Base-by-base conservation (phyloP, 2,113 vertebrate genomes). In the Eidolon helvum region DNA sequence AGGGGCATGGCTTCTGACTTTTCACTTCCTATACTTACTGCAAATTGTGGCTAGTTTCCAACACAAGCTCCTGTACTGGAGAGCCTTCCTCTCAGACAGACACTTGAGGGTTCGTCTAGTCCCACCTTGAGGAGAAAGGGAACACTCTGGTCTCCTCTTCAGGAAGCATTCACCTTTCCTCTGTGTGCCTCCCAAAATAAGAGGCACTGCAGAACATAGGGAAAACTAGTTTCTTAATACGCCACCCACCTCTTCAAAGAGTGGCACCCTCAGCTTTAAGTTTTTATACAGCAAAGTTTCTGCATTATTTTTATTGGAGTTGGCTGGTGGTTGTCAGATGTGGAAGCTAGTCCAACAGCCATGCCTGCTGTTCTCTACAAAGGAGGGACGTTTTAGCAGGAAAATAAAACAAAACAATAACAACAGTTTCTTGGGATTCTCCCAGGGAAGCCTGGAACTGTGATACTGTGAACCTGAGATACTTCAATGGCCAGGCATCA, bases 331-430 rank as follows among this genome's bases (percentile, higher is more conserved):
- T 35, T 95, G n/a, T 84, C 0, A 71, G 45, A 80, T 43, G 2
- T 63, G 63, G 74, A 92, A 94, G 53, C 40, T 95, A n/a, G 10
- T 94, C 50, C n/a, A 97, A 85, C 94, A 77, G 71, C 43, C 77
- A 77, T 59, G 90, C 83, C 61, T 53, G 43, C 28, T 87, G 55
- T 91, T 96, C 83, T 96, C 87, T 96, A 89, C 69, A 93, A 91
- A 79, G n/a, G 38, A 85, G 53, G 63, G 2, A 0, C 14, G 79
- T 85, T 97, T 92, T 80, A 78, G 91, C 22, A 97, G 79, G 59
- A 92, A 91, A 91, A 48, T 5, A 50, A 40, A 95, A 53, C 10
- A 91, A 96, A 77, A 65, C 5, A 57, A 21, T 63, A 87, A 91
- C 8, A n/a, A 92, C 9, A 92, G 38, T 72, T 50, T 91, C 43